Conservation (phyloP, 2,888 invertebrate species). For the Nephrotoma appendiculata region DNA sequence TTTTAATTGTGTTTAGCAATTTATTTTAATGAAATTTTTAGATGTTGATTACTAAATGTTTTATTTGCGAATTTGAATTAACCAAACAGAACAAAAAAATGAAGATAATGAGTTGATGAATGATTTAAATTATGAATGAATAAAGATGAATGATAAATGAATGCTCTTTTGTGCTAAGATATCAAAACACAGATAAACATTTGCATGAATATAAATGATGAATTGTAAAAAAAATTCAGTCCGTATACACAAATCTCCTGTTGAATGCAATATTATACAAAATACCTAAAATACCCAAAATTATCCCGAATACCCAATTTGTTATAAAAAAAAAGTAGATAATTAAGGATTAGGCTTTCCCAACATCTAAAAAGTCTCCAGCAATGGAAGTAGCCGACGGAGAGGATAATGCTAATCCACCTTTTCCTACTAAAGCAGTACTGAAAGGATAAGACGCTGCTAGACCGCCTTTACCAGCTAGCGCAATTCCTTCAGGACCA, state of each 20-base stretch:
- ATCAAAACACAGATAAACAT: neutral
- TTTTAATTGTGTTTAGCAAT: neutral
- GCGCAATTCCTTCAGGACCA: constrained; percentile 34
- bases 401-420: constrained; percentile 34
- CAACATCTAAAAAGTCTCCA: constrained; percentile 22
- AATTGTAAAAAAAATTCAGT: neutral
- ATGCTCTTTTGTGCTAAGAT: neutral
- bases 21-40: neutral
- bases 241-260: constrained; percentile 1
- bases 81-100: neutral
- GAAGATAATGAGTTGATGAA: neutral
- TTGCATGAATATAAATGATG: neutral
- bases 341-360: constrained; percentile 19
- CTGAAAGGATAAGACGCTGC: constrained; percentile 35
- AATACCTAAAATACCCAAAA: neutral
- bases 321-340: neutral
- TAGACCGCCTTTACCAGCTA: constrained; percentile 36
- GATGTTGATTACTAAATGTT: neutral
- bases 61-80: neutral
- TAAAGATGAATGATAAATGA: neutral
- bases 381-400: constrained; percentile 38
- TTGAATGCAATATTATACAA: neutral
- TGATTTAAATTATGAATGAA: neutral
- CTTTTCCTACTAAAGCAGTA: constrained; percentile 36
- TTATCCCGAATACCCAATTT: neutral